phyloP scores from a whole-genome alignment of 1,140 invertebrate species.

The Caenorhabditis remanei region DNA sequence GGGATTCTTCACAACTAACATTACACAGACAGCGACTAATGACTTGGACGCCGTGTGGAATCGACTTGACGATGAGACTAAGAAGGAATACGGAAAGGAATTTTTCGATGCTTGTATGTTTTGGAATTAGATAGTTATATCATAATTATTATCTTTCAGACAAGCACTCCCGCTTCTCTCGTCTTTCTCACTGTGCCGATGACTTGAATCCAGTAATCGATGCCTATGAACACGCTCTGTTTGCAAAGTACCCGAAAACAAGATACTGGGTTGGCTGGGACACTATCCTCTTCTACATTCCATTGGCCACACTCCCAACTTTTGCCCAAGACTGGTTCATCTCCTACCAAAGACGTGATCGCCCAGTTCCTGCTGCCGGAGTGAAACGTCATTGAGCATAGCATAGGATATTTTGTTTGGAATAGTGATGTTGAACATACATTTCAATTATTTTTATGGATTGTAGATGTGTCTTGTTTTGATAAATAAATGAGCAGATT shows the following conservation, averaged over 20 bases:
- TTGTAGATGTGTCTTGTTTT: too few relatives aligned
- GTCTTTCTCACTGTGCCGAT: conserved; percentile 59
- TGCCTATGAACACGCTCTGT: conserved; percentile 62
- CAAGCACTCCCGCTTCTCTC: conserved; percentile 63
- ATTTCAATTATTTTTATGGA: too few relatives aligned
- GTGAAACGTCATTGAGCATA: too few relatives aligned
- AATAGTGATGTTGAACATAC: too few relatives aligned
- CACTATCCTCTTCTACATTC: conserved; percentile 63
- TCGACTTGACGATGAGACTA: conserved; percentile 49
- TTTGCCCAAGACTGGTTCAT: conserved; percentile 62
- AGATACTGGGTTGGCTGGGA: conserved; percentile 67
- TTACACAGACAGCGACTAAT: conserved; percentile 63
- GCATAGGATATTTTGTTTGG: too few relatives aligned
- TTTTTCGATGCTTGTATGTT: conserved; percentile 59
- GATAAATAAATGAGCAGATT: too few relatives aligned
- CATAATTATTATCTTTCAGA: conserved; percentile 44
- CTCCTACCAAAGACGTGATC: conserved; percentile 32
- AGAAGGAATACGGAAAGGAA: conserved; percentile 59
- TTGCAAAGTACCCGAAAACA: conserved; percentile 55
- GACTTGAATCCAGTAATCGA: conserved; percentile 60
- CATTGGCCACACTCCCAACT: conserved; percentile 63
- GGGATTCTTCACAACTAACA: conserved; percentile 63
- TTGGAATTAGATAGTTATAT: neutral
- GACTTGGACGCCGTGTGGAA: conserved; percentile 62
- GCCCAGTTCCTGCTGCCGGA: conserved; percentile 35